Base-by-base conservation (phyloP, 2,888 invertebrate species). In the Ischnura elegans region DNA sequence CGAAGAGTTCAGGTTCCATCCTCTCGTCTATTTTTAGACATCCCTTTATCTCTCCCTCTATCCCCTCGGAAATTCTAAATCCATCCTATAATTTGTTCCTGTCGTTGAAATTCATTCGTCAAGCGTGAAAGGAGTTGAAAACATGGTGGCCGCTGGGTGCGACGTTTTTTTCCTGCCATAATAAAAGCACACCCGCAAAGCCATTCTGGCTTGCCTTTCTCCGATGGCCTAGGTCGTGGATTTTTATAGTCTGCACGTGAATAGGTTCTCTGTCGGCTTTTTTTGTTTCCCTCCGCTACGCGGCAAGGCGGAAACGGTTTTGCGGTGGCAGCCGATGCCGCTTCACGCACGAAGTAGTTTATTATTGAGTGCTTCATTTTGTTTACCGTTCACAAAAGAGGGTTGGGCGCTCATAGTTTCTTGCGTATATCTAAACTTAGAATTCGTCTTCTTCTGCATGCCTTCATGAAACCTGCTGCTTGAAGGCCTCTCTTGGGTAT, bases 41-140 rank as follows among this genome's bases (percentile, higher is more conserved):
- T 29, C 25, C 87, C 51, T 87, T 47, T 87, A 42, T 51, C 87
- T 87, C 55, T 0, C 55, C 6, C 36, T 5, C 87, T 42, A 51
- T 45, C 86, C 85, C 29, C 87, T 87, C 76, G 36, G 76, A 36
- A 76, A 76, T 76, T 76, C 76, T 76, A 76, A 76, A 76, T 76
- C 36, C 36, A 76, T 76, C 36, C 76, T 16, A 36, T 16, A 76
- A 76, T 76, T 76, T 76, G 76, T 76, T 76, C 76, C 36, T 76
- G 76, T 76, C 76, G 76, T 16, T 36, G 36, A 76, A 76, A 76
- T 36, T 76, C 36, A 76, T 76, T 36, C 76, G 29, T 76, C 76
- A 36, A 36, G 36, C 36, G 36, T 36, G 36, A 16, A 76, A 25
- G 36, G 25, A 76, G 61, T n/a, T 25, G 36, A 76, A 76, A 76